Base-by-base conservation (phyloP, 2,797 vertebrate species). In the Crenuchus spilurus region DNA sequence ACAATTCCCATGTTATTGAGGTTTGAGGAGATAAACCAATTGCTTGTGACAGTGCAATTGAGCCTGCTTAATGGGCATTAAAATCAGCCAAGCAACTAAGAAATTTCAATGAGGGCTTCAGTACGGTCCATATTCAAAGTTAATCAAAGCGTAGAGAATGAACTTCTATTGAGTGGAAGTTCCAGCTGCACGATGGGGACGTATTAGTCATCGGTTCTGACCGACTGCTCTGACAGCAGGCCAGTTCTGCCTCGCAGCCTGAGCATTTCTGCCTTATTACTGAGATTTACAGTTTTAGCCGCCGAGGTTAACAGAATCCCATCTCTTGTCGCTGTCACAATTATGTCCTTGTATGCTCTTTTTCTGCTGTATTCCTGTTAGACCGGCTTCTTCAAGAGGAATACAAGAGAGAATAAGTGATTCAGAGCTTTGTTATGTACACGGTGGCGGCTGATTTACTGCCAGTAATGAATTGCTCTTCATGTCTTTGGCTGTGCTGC, bases 21-120 rank as follows among this genome's bases (percentile, higher is more conserved):
- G 88, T 75, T 90, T 89, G 82, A 88, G 83, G 78, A 85, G 90
- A 92, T 91, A 88, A 89, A 87, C 91, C 90, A 91, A 89, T 92
- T 89, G 87, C 88, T 89, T 90, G 88, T 89, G 87, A 90, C 88
- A 88, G 88, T 79, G 87, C 86, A 89, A 90, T 90, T 89, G 89
- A 90, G 87, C 89, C 79, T 88, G 85, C 81, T 87, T 88, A 92
- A 91, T 89, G 80, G 84, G 85, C 88, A 84, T 85, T 89, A 84
- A 88, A 90, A 88, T 80, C 86, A 87, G 82, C 79, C 88, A 87
- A 87, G 85, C 85, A 10, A 66, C 79, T 80, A 81, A 70, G 77
- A 79, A 84, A 87, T 85, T 84, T 84, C 86, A 86, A 88, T 87
- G 85, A 81, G 72, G 68, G 84, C 87, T 88, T 86, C 84, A 87